phyloP scores from a whole-genome alignment of 2,888 invertebrate genomes.

The Yponomeuta plumbellus region DNA sequence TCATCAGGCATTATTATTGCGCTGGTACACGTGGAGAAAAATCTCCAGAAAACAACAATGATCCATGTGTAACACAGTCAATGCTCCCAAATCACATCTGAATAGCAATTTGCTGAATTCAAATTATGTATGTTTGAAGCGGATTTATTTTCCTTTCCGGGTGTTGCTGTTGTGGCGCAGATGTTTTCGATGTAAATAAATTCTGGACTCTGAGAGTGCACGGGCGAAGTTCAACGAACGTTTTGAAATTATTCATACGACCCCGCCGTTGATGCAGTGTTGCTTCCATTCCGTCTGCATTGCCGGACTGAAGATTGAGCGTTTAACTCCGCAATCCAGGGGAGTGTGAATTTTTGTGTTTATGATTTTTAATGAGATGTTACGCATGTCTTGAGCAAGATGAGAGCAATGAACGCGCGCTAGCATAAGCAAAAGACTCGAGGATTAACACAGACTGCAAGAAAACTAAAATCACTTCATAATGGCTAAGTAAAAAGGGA shows the following conservation, averaged over 20 bases:
- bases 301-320: not conserved
- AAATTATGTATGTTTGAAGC: not conserved
- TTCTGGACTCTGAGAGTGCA: conserved; percentile 23
- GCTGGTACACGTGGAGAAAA: not conserved
- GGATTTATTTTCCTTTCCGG: not conserved
- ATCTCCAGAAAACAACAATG: not conserved
- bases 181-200: conserved; percentile 13
- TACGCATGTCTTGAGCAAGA: not conserved
- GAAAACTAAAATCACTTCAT: not conserved
- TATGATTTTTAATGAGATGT: not conserved
- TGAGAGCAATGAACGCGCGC: not conserved
- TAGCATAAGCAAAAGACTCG: not conserved
- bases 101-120: conserved; percentile 1
- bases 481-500: not conserved
- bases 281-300: not conserved
- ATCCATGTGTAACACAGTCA: not conserved
- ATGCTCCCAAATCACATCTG: conserved; percentile 1
- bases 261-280: conserved; percentile 23
- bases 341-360: not conserved
- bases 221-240: conserved; percentile 31
- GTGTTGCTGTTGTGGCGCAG: not conserved
- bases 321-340: not conserved
- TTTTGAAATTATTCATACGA: conserved; percentile 36
- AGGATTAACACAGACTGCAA: not conserved
- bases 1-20: too few relatives aligned